A percentile compares a stretch with the other conserved stretches of the same genome.
These are phyloP conservation scores for Protosalanx chinensis DNA, from an alignment of 2,797 vertebrate species.

Conservation along the genomic window DNA sequence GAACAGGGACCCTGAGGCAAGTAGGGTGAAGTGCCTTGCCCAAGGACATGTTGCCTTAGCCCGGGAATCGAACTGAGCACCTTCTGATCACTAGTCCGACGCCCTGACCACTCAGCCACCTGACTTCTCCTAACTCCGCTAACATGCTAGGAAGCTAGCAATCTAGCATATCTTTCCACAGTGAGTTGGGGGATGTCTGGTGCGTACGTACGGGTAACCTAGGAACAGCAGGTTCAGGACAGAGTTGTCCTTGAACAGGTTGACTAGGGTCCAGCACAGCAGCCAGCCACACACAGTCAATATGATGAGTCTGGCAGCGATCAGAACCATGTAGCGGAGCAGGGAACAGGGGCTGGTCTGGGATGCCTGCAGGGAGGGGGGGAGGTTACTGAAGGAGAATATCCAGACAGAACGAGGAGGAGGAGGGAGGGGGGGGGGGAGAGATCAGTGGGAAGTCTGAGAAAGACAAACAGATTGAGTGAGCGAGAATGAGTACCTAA, in stretches of 20 bases:
- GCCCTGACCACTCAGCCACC: no score
- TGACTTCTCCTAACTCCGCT: no score
- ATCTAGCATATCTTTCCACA: no score
- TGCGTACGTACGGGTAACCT: constrained; percentile 94
- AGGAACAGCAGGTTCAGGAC: constrained; percentile 97
- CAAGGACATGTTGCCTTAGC: no score
- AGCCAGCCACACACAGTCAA: constrained; percentile 95
- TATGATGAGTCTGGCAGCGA: constrained; percentile 85
- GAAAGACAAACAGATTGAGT: neutral
- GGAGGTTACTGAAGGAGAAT: neutral
- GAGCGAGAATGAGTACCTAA: neutral
- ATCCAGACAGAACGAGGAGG: neutral
- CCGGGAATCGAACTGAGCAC: no score
- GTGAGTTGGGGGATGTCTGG: neutral
- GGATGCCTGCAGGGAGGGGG: constrained; percentile 76
- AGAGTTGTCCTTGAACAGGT: constrained; percentile 93
- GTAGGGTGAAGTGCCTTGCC: no score
- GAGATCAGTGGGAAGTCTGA: neutral
- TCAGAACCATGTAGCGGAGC: constrained; percentile 81
- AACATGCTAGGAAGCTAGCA: no score
- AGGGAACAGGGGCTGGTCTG: constrained; percentile 83
- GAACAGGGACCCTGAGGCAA: no score
- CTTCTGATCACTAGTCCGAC: no score
- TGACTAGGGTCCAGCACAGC: constrained; percentile 95
- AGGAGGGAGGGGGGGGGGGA: neutral